phyloP scores from a whole-genome alignment of 2,888 invertebrate species.

The Thumatha senex region DNA sequence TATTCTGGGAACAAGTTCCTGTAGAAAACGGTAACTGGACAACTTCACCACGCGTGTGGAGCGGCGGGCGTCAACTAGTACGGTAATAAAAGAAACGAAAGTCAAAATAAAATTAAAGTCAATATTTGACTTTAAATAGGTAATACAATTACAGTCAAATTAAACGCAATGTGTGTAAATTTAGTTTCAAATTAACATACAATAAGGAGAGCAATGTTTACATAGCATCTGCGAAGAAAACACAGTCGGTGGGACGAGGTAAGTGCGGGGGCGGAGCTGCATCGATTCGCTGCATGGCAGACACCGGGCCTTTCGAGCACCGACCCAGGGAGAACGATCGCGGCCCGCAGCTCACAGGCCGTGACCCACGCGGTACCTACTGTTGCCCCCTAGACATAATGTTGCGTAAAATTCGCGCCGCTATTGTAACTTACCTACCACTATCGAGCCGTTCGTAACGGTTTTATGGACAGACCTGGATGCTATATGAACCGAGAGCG shows the following conservation, averaged over 20 bases:
- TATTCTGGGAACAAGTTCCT: no score
- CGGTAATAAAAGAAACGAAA: no score
- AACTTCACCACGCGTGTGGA: no score
- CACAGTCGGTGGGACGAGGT: conserved; percentile 38
- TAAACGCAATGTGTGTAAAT: no score
- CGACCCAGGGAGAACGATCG: conserved; percentile 26
- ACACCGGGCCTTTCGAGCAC: conserved; percentile 35
- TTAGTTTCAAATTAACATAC: conserved; percentile 1
- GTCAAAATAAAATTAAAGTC: no score
- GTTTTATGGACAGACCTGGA: conserved; percentile 56
- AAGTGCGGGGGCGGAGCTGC: conserved; percentile 61
- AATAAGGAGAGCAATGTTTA: conserved; percentile 18
- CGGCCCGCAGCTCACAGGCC: conserved; percentile 27
- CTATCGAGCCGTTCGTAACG: conserved; percentile 53
- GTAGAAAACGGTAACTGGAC: no score
- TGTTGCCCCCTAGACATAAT: conserved; percentile 62
- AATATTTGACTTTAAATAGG: no score
- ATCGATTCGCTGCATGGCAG: conserved; percentile 68
- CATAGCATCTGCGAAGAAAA: conserved; percentile 25
- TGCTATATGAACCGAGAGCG: conserved; percentile 54
- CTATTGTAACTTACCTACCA: conserved; percentile 65
- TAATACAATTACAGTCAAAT: no score
- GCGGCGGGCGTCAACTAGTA: no score
- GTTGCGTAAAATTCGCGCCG: conserved; percentile 77
- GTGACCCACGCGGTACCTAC: conserved; percentile 32